Evolutionary conservation across 2,797 vertebrate species (phyloP).

Genomic region (Brotula barbata): DNA sequence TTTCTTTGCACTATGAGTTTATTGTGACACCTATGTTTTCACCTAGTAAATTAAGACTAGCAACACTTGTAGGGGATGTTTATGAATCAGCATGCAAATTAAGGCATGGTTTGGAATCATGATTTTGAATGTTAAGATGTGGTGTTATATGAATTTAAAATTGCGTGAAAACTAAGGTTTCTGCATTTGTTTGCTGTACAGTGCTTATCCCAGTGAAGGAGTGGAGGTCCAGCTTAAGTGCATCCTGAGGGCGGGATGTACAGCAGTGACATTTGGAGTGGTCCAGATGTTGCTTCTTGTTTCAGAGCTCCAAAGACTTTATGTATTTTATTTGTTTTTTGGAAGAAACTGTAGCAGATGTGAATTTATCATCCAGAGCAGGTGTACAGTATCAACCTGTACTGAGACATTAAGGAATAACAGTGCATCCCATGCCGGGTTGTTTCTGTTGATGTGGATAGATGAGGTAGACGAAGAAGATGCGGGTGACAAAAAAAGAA

Average conservation of each 20-base stretch:
- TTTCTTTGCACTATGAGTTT: constrained; percentile 56
- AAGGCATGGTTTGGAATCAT: constrained; percentile 27
- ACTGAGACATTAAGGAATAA: not conserved
- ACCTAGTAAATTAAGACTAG: constrained; percentile 54
- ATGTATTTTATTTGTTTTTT: not conserved
- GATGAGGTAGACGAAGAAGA: not conserved
- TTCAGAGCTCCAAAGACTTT: constrained; percentile 32
- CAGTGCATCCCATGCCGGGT: not conserved
- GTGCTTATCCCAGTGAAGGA: constrained; percentile 19
- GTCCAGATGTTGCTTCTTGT: constrained; percentile 28
- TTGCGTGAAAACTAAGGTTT: constrained; percentile 23
- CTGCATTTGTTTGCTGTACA: constrained; percentile 8
- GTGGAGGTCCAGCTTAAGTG: constrained; percentile 39
- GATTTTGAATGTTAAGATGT: constrained; percentile 9
- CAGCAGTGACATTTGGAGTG: constrained; percentile 55
- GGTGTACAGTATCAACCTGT: constrained; percentile 6
- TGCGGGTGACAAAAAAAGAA: constrained; percentile 6
- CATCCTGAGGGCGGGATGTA: constrained; percentile 43
- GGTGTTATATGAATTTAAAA: constrained; percentile 28
- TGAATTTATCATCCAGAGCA: not conserved
- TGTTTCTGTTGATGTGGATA: not conserved
- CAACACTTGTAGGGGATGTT: constrained; percentile 21
- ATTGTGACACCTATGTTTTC: constrained; percentile 50
- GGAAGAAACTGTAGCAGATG: not conserved
- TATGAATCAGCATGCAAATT: constrained; percentile 54